Percentiles rank a stretch among this genome's conserved stretches.
These are phyloP conservation scores for Tadarida brasiliensis DNA, from an alignment of 2,797 vertebrate genomes.

Conservation along the genomic window DNA sequence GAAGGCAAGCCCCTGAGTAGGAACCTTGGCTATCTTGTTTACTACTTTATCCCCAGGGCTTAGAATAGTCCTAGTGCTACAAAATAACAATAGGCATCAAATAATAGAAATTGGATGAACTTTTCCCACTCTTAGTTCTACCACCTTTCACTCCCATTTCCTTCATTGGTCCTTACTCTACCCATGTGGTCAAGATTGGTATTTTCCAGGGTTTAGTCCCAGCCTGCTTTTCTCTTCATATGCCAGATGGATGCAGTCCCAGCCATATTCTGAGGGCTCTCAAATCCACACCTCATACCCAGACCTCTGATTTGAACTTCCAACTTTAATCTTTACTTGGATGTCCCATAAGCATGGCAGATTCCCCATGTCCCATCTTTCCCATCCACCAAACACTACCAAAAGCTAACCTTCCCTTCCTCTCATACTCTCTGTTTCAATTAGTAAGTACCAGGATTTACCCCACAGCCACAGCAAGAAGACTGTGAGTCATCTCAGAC, in stretches of 20 bases:
- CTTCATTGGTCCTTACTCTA: neutral
- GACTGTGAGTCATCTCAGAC: neutral
- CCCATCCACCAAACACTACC: slow-evolving; percentile 7
- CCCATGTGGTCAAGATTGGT: neutral
- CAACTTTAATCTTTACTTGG: neutral
- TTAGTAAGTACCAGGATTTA: neutral
- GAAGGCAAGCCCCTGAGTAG: neutral
- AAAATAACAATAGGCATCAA: neutral
- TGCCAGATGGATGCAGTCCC: neutral
- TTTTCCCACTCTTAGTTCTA: neutral
- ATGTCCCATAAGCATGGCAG: neutral
- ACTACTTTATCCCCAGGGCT: neutral
- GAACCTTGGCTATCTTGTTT: neutral
- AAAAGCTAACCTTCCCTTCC: neutral
- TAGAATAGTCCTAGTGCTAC: neutral
- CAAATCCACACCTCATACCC: neutral
- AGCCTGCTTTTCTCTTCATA: neutral
- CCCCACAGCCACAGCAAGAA: neutral
- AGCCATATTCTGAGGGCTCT: neutral
- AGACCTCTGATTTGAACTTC: neutral
- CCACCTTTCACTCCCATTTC: neutral
- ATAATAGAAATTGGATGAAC: neutral
- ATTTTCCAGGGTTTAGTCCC: neutral
- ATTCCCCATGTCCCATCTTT: slow-evolving; percentile 11
- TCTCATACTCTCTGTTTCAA: neutral